Percentiles rank a stretch among this genome's conserved stretches.
These are phyloP conservation scores for Drosophila acutilabella DNA, from an alignment of 2,888 invertebrate genomes.

Conservation along the genomic window DNA sequence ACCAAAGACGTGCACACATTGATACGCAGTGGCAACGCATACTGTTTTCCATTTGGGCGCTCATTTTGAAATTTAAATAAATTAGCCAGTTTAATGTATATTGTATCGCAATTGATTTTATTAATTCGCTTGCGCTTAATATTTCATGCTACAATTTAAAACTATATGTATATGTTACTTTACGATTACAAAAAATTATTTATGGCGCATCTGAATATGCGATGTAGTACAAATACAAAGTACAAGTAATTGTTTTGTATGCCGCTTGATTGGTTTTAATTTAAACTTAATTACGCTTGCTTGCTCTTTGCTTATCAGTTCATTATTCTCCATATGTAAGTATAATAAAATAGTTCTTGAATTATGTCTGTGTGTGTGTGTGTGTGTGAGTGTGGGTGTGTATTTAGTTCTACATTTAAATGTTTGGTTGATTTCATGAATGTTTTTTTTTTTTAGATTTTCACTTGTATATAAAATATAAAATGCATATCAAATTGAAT, in stretches of 20 bases:
- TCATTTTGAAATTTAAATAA: neutral
- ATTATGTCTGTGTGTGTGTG: conserved; percentile 32
- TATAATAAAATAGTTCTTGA: conserved; percentile 57
- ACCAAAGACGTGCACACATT: neutral
- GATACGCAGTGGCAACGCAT: conserved; percentile 12
- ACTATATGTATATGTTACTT: conserved; percentile 61
- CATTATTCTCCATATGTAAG: conserved; percentile 72
- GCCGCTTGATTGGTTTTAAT: conserved; percentile 31
- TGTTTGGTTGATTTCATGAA: conserved; percentile 26
- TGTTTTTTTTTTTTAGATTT: conserved; percentile 12
- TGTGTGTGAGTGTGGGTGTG: neutral
- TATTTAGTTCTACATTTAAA: conserved; percentile 23
- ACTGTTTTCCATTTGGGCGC: neutral
- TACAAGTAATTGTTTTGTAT: conserved; percentile 22
- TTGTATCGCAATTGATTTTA: conserved; percentile 52
- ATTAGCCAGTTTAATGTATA: conserved; percentile 10
- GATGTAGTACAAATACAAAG: conserved; percentile 23
- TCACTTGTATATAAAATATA: conserved; percentile 62
- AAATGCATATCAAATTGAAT: conserved; percentile 74
- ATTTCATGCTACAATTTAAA: conserved; percentile 78
- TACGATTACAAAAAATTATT: conserved; percentile 70
- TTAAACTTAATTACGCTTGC: conserved; percentile 66
- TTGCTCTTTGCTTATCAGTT: conserved; percentile 78
- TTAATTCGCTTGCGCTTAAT: conserved; percentile 59
- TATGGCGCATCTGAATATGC: conserved; percentile 58